Percentiles rank a stretch among this genome's conserved stretches.
Evolutionary conservation across 1,140 invertebrate genomes (phyloP).

Genomic region (Lepidotrigona ventralis): DNA sequence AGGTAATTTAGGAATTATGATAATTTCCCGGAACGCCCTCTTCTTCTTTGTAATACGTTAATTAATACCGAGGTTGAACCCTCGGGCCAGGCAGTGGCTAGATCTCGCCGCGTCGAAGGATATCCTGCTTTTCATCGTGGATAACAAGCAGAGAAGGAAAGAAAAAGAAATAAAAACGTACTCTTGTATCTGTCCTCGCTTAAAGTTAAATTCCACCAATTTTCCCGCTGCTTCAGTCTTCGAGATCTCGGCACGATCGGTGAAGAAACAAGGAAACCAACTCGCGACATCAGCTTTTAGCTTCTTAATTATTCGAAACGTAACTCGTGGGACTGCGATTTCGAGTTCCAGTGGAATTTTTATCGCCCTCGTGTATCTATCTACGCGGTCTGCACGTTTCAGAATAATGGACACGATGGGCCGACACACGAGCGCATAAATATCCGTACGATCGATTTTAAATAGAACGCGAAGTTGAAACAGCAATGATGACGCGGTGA

Average conservation of each 20-base stretch:
- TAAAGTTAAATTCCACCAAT: not conserved
- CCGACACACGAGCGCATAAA: not conserved
- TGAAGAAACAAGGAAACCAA: not conserved
- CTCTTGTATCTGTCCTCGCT: not conserved
- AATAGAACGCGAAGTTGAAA: constrained; percentile 30
- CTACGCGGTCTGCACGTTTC: not conserved
- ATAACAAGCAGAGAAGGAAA: not conserved
- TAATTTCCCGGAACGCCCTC: constrained; percentile 29
- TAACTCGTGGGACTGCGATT: not conserved
- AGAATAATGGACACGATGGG: not conserved
- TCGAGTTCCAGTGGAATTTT: not conserved
- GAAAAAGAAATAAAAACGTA: too few relatives aligned
- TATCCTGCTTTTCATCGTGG: not conserved
- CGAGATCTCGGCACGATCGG: not conserved
- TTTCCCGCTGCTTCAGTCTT: not conserved
- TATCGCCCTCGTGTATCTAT: not conserved
- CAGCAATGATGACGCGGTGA: constrained; percentile 26
- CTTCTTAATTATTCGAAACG: constrained; percentile 24
- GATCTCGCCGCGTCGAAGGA: constrained; percentile 18
- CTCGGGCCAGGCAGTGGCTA: not conserved
- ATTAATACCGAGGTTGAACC: constrained; percentile 14
- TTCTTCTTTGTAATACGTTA: constrained; percentile 35
- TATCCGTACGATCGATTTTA: constrained; percentile 20
- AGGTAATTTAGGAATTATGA: constrained; percentile 40
- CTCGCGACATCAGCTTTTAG: not conserved